Evolutionary conservation across 1,140 invertebrate genomes (phyloP).

Genomic region (Ylistrum balloti): DNA sequence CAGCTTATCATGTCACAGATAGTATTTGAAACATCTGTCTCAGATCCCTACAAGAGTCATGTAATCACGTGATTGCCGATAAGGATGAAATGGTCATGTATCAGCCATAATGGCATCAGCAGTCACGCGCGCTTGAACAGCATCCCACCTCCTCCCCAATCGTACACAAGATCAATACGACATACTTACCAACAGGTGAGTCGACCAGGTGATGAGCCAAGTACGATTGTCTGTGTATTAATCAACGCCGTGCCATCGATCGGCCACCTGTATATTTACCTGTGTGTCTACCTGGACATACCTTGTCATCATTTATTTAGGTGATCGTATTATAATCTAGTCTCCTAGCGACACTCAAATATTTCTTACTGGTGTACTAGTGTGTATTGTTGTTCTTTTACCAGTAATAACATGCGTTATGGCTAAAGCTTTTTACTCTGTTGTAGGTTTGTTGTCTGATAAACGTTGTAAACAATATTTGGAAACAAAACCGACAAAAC

Average conservation of each 20-base stretch:
- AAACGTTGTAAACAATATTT: too few relatives aligned
- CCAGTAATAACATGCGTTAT: neutral
- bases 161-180: neutral
- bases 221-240: conserved; percentile 15
- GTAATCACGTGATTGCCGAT: too few relatives aligned
- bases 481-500: too few relatives aligned
- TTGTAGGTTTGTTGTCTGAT: neutral
- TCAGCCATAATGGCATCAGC: neutral
- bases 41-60: too few relatives aligned
- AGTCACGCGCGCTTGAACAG: neutral
- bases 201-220: neutral
- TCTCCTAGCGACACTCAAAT: conserved; percentile 32
- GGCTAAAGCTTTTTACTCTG: neutral
- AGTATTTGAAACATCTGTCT: too few relatives aligned
- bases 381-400: neutral
- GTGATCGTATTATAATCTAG: neutral
- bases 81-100: too few relatives aligned
- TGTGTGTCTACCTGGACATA: neutral
- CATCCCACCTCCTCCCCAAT: neutral
- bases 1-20: too few relatives aligned
- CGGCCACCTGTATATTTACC: neutral
- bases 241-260: neutral
- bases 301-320: neutral
- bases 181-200: neutral
- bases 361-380: neutral